Conservation (phyloP, 2,113 vertebrate genomes). For the Xenopus tropicalis region DNA sequence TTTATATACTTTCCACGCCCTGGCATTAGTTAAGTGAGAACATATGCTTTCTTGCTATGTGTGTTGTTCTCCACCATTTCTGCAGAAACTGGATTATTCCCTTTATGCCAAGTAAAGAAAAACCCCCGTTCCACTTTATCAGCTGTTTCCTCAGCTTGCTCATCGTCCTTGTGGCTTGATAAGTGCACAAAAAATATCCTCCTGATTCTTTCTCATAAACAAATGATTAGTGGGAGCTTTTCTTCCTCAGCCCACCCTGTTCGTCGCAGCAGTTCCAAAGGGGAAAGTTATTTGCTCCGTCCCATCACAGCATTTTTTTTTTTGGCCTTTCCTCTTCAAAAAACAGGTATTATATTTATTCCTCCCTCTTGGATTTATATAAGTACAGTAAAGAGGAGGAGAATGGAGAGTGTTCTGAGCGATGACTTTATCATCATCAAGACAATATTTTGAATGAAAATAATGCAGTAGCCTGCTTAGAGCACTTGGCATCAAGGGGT, state of each 20-base stretch:
- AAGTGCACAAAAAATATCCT: conserved; percentile 16
- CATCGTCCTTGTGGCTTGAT: not conserved
- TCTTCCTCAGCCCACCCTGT: not conserved
- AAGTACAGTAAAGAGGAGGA: no score
- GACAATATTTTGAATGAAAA: not conserved
- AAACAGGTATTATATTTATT: not conserved
- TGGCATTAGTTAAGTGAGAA: not conserved
- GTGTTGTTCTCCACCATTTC: not conserved
- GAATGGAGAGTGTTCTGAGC: no score
- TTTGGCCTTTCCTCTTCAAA: not conserved
- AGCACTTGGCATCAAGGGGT: conserved; percentile 18
- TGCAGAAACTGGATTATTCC: conserved; percentile 5
- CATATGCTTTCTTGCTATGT: not conserved
- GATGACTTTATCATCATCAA: not conserved
- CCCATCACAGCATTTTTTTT: not conserved
- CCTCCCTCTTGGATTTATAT: not conserved
- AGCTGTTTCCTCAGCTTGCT: conserved; percentile 22
- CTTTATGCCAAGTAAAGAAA: conserved; percentile 9
- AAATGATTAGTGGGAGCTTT: conserved; percentile 16
- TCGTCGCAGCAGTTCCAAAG: not conserved
- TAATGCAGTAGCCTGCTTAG: conserved; percentile 27
- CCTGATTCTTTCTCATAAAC: conserved; percentile 4
- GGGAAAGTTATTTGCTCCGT: not conserved
- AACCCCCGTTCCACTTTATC: conserved; percentile 19
- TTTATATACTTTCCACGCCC: not conserved